Conservation (phyloP, 2,113 vertebrate genomes). For the Macquaria ambigua region DNA sequence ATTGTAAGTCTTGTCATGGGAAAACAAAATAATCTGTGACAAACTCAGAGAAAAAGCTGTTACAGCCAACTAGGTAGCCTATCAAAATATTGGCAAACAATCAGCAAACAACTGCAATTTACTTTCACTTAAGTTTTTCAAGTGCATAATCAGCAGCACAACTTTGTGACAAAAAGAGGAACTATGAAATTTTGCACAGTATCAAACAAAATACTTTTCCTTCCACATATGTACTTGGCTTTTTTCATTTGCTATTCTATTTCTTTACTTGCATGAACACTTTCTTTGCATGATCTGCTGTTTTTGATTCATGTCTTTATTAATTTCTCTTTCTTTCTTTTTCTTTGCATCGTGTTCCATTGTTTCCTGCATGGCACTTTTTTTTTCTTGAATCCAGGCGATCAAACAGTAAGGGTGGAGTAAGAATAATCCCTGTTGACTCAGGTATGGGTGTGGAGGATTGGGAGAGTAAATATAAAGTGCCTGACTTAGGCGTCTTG, state of each 20-base stretch:
- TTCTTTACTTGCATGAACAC: slow-evolving; percentile 15
- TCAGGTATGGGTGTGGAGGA: slow-evolving; percentile 90
- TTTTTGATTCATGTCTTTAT: slow-evolving; percentile 29
- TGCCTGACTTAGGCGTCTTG: slow-evolving; percentile 85
- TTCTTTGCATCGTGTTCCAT: slow-evolving; percentile 55
- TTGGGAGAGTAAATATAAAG: slow-evolving; percentile 88
- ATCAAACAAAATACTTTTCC: neutral
- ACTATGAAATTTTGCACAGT: neutral
- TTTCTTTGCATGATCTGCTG: slow-evolving; percentile 30
- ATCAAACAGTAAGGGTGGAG: slow-evolving; percentile 83
- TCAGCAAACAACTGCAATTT: neutral
- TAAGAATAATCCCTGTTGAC: slow-evolving; percentile 90
- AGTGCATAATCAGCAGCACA: neutral
- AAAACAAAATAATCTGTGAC: neutral
- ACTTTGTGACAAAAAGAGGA: neutral
- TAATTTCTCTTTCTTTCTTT: slow-evolving; percentile 66
- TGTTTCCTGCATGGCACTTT: slow-evolving; percentile 72
- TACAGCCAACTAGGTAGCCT: neutral
- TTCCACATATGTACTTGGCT: neutral
- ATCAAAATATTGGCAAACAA: neutral
- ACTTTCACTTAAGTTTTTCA: neutral
- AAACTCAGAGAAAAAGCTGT: neutral
- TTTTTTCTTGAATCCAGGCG: slow-evolving; percentile 74
- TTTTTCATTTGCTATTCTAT: slow-evolving; percentile 23
- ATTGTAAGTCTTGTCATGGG: neutral